phyloP scores from a whole-genome alignment of 1,140 invertebrate species.

The Philotrypesis tridentata region DNA sequence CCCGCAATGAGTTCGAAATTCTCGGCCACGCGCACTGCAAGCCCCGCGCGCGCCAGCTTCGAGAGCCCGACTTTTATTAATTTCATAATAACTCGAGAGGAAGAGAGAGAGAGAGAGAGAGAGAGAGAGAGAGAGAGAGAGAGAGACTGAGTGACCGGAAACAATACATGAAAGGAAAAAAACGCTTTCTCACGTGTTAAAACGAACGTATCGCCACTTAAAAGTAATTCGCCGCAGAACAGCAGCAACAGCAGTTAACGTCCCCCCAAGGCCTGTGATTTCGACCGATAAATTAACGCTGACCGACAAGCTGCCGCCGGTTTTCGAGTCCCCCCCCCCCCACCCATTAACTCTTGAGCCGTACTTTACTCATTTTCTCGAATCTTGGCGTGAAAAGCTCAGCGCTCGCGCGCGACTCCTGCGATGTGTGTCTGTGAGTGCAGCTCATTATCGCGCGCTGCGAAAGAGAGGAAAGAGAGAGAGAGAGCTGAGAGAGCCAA shows the following conservation, averaged over 20 bases:
- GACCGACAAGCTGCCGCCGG: slow-evolving; percentile 21
- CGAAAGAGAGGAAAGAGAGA: too few relatives aligned
- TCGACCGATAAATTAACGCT: slow-evolving; percentile 62
- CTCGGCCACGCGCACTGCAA: not conserved
- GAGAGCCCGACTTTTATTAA: slow-evolving; percentile 34
- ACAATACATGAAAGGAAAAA: slow-evolving; percentile 30
- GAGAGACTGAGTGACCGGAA: slow-evolving; percentile 22
- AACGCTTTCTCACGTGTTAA: slow-evolving; percentile 51
- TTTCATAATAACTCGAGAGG: slow-evolving; percentile 44
- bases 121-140: too few relatives aligned
- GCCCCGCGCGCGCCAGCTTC: not conserved
- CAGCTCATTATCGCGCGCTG: slow-evolving; percentile 42
- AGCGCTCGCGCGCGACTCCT: not conserved
- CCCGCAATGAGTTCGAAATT: too few relatives aligned
- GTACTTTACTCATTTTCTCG: slow-evolving; percentile 62
- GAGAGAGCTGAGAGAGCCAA: too few relatives aligned
- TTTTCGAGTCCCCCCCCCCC: not conserved
- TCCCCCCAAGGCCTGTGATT: slow-evolving; percentile 58
- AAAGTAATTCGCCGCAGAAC: slow-evolving; percentile 42
- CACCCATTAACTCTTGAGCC: slow-evolving; percentile 19
- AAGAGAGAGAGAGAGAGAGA: too few relatives aligned
- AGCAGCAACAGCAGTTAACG: not conserved
- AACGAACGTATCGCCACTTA: slow-evolving; percentile 51
- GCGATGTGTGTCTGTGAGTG: too few relatives aligned
- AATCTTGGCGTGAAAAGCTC: slow-evolving; percentile 60